phyloP scores from a whole-genome alignment of 2,113 vertebrate species.

The Hiodon tergisus region DNA sequence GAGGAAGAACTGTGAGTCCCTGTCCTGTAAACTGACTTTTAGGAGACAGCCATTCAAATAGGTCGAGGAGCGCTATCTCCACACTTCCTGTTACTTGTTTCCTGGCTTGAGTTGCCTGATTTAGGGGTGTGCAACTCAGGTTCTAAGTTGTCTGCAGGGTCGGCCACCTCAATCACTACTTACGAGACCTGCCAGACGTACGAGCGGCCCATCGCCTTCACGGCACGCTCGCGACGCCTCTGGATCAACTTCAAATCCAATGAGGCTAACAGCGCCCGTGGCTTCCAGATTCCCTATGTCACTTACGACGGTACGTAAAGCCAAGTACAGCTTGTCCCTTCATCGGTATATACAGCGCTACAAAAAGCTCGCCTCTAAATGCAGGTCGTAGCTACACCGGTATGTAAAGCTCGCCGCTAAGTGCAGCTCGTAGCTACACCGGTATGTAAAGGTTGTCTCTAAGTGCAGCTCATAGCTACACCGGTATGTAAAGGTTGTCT shows the following conservation, averaged over 20 bases:
- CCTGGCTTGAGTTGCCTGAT: not conserved
- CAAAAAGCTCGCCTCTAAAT: no score
- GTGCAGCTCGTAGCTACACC: no score
- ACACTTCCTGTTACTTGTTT: no score
- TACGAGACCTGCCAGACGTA: conserved; percentile 98
- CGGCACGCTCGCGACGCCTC: conserved; percentile 88
- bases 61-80: no score
- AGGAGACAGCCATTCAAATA: not conserved
- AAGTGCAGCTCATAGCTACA: no score
- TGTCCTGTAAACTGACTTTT: not conserved
- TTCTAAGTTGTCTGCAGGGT: conserved; percentile 61
- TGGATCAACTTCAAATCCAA: conserved; percentile 98
- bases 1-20: conserved; percentile 92
- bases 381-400: no score
- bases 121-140: not conserved
- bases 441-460: no score
- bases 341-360: no score
- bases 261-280: conserved; percentile 87
- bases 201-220: conserved; percentile 93
- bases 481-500: no score
- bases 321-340: no score
- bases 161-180: conserved; percentile 92
- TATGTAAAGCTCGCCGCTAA: no score
- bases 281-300: conserved; percentile 96
- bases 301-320: conserved; percentile 79